Conservation (phyloP, 23 tunicate species). For the Trididemnum miniatum region DNA sequence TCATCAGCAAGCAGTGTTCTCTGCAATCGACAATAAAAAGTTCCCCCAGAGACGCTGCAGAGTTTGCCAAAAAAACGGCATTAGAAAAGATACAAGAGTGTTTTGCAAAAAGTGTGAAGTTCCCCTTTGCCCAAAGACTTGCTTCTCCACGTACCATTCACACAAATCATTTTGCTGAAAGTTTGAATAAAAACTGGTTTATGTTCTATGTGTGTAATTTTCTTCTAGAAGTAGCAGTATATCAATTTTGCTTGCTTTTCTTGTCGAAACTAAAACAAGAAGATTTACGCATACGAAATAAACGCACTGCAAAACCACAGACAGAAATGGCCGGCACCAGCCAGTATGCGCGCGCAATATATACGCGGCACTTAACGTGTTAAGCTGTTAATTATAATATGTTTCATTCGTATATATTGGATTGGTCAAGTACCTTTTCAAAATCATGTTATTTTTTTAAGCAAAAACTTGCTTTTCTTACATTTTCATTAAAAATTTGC, state of each 20-base stretch:
- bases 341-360: conserved; percentile 24
- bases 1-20: conserved; percentile 27
- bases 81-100: conserved; percentile 30
- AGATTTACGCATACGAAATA: conserved; percentile 26
- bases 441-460: too few species aligned
- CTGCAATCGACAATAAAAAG: conserved; percentile 22
- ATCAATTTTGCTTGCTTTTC: conserved; percentile 32
- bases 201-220: conserved; percentile 22
- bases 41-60: conserved; percentile 30
- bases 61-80: conserved; percentile 33
- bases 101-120: conserved; percentile 17
- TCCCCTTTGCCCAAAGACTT: conserved; percentile 32
- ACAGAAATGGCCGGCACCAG: conserved; percentile 34
- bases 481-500: too few species aligned
- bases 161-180: conserved; percentile 24
- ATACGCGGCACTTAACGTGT: conserved; percentile 32
- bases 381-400: too few species aligned
- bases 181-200: conserved; percentile 24
- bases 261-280: conserved; percentile 25
- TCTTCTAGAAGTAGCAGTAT: conserved; percentile 28
- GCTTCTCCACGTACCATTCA: conserved; percentile 32
- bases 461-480: too few species aligned
- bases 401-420: too few species aligned
- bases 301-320: conserved; percentile 26
- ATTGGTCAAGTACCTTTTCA: too few species aligned